Base-by-base conservation (phyloP, 2,113 vertebrate species). In the Sterrhoptilus dennistouni region DNA sequence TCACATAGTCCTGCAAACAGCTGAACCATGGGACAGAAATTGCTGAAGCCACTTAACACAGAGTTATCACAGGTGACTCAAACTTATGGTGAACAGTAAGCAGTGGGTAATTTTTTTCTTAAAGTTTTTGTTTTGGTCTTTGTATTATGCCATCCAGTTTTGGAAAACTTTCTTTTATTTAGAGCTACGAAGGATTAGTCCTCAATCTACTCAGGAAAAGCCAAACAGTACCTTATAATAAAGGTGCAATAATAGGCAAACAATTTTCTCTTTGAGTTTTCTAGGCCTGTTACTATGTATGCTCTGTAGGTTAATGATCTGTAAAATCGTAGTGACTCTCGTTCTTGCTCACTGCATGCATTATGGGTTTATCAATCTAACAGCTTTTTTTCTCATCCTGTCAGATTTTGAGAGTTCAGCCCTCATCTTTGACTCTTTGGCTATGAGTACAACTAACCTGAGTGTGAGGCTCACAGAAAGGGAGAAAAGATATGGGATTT, bases 51-150 rank as follows among this genome's bases (percentile, higher is more conserved):
- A 79, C 31, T 9, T 27, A 57, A 47, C 13, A 80, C 22, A 77
- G 50, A 76, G 29, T 57, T n/a, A 40, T 36, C 54, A 47, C 29
- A 79, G n/a, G 56, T 64, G 27, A 9, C 52, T 83, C 49, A 76
- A 33, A 56, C 9, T 68, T 31, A 38, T 69, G 44, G 9, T 64
- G 49, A 79, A 14, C 6, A 60, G 19, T 13, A 40, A 42, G 22
- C 1, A 2, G 11, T 28, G 31, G 2, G 5, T 54, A 44, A 14
- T 7, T 36, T 10, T 27, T 66, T 18, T 18, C 3, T 12, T 10
- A 40, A 31, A 17, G 4, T 25, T 69, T 87, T 84, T 31, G 1
- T 4, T 87, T 59, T 50, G 15, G 8, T 71, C 16, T 88, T 64
- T 15, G 24, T 36, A 31, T 72, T 56, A 56, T 4, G 2, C 11